Evolutionary conservation across 1,140 invertebrate species (phyloP).

Genomic region (Platyscapa corneri): DNA sequence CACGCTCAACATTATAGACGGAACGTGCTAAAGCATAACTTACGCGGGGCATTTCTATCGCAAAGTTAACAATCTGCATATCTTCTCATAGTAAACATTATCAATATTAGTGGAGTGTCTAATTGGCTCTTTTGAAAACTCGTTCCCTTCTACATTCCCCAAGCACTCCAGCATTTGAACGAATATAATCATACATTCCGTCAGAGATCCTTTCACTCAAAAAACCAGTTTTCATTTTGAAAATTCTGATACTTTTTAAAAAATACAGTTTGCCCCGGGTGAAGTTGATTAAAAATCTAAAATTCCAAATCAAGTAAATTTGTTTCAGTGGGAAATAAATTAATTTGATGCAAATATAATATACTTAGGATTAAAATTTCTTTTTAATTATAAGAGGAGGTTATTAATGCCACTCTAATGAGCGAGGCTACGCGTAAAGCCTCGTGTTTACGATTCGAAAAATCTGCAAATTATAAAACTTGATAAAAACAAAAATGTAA

Average conservation of each 20-base stretch:
- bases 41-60: too few species aligned
- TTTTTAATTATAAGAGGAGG: too few species aligned
- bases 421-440: too few species aligned
- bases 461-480: too few species aligned
- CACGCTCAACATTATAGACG: neutral
- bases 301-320: neutral
- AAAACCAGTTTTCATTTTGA: neutral
- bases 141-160: neutral
- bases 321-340: neutral
- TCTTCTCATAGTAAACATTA: neutral
- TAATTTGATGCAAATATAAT: neutral
- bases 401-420: too few species aligned
- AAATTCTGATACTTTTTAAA: neutral
- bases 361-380: too few species aligned
- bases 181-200: neutral
- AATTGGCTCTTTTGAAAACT: neutral
- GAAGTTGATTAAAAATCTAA: neutral
- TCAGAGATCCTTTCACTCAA: slow-evolving; percentile 2
- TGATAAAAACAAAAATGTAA: too few species aligned
- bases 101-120: slow-evolving; percentile 2
- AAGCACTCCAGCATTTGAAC: neutral
- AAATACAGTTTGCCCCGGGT: neutral
- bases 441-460: too few species aligned
- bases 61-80: neutral
- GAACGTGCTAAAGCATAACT: neutral